phyloP scores from a whole-genome alignment of 2,797 vertebrate species.

The Xenentodon cancila region DNA sequence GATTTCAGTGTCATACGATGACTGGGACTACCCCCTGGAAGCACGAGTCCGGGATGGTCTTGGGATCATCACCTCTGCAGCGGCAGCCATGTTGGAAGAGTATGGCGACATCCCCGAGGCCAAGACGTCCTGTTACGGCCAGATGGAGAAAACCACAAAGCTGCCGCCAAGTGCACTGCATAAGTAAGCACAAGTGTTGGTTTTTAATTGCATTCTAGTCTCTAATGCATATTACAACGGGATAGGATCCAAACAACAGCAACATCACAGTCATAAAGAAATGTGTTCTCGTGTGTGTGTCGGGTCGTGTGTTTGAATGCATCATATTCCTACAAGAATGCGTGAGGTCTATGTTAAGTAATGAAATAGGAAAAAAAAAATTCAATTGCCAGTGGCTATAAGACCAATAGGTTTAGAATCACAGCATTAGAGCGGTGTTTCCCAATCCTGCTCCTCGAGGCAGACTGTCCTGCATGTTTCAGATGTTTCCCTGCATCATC shows the following conservation, averaged over 20 bases:
- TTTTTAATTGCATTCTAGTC: background rate
- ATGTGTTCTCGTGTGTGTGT: too few relatives aligned
- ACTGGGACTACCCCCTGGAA: slow-evolving; percentile 97
- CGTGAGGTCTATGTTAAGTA: too few relatives aligned
- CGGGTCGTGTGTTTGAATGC: too few relatives aligned
- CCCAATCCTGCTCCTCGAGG: too few relatives aligned
- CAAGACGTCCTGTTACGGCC: slow-evolving; percentile 92
- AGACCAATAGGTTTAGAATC: slow-evolving; percentile 21
- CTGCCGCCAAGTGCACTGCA: slow-evolving; percentile 89
- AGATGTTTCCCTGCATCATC: too few relatives aligned
- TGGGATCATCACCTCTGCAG: slow-evolving; percentile 94
- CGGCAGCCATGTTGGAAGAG: slow-evolving; percentile 93
- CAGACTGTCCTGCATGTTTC: too few relatives aligned
- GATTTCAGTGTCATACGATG: slow-evolving; percentile 95
- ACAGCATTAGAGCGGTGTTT: too few relatives aligned
- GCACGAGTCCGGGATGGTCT: slow-evolving; percentile 92
- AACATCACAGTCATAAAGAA: too few relatives aligned
- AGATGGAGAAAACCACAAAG: slow-evolving; percentile 86
- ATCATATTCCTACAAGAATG: background rate
- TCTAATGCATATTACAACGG: background rate
- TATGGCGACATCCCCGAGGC: slow-evolving; percentile 94
- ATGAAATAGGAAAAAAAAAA: slow-evolving; percentile 18
- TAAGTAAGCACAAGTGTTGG: slow-evolving; percentile 84
- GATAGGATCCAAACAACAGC: too few relatives aligned
- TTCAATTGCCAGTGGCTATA: slow-evolving; percentile 34